Evolutionary conservation across 2,113 vertebrate genomes (phyloP).

Genomic region (Trogon melanurus): DNA sequence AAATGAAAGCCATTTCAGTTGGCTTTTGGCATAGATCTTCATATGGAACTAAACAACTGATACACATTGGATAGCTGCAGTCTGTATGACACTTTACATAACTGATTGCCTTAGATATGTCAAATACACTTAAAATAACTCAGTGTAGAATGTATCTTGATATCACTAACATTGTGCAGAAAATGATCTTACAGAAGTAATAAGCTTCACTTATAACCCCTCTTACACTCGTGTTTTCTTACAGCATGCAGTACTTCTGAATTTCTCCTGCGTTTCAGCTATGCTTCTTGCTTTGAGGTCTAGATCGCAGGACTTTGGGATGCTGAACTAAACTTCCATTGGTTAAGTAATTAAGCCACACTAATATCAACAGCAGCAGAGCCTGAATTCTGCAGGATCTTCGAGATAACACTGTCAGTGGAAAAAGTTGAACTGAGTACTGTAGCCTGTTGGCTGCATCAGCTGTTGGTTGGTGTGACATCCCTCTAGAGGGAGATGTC

Average conservation of each 20-base stretch:
- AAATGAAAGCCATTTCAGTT: neutral
- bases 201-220: neutral
- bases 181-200: neutral
- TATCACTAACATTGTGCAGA: neutral
- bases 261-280: neutral
- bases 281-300: neutral
- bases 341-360: neutral
- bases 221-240: neutral
- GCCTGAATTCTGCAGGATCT: neutral
- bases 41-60: neutral
- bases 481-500: neutral
- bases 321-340: neutral
- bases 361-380: neutral
- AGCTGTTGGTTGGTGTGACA: neutral
- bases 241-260: neutral
- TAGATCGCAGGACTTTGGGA: neutral
- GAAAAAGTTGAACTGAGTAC: neutral
- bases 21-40: neutral
- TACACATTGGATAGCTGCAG: neutral
- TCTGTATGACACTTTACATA: neutral
- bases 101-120: neutral
- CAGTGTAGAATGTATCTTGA: neutral
- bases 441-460: neutral
- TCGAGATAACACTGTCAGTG: neutral
- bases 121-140: neutral